Conservation (phyloP, 2,113 vertebrate species). For the Noctilio leporinus region DNA sequence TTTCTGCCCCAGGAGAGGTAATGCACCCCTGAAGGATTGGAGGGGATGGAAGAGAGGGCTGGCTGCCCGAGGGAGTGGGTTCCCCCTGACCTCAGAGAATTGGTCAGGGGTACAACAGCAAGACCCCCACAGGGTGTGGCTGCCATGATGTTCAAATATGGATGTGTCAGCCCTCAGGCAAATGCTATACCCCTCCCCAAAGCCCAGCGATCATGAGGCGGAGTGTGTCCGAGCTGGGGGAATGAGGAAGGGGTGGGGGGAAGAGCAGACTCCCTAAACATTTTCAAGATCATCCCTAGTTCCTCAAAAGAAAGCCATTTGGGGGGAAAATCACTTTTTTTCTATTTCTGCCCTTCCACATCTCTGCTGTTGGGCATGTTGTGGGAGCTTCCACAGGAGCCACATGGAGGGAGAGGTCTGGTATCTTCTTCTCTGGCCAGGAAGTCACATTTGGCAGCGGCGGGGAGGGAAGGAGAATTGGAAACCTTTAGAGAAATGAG, state of each 20-base stretch:
- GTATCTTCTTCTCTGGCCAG: conserved; percentile 24
- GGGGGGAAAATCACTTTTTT: background rate
- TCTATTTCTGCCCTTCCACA: conserved; percentile 51
- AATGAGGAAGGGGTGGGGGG: conserved; percentile 25
- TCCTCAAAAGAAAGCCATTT: conserved; percentile 58
- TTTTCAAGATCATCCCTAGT: conserved; percentile 53
- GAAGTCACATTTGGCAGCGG: conserved; percentile 21
- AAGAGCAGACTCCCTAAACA: conserved; percentile 47
- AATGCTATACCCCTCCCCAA: conserved; percentile 34
- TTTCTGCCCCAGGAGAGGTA: conserved; percentile 64
- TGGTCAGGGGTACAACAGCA: conserved; percentile 39
- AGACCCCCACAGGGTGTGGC: conserved; percentile 44
- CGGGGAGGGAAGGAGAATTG: too few species aligned
- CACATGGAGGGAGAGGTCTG: background rate
- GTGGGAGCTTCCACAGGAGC: conserved; percentile 29
- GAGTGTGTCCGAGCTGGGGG: background rate
- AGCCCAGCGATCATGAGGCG: conserved; percentile 45
- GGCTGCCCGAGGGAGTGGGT: conserved; percentile 61
- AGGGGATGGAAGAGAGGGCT: conserved; percentile 67
- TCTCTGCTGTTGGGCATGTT: conserved; percentile 37
- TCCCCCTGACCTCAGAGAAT: conserved; percentile 55
- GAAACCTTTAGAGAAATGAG: conserved; percentile 31
- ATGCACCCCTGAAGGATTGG: conserved; percentile 54
- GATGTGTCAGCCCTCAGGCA: conserved; percentile 49
- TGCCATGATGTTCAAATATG: conserved; percentile 20